These are phyloP conservation scores for Psittacula cyanocephala DNA, from an alignment of 2,113 vertebrate species.

Conservation along the genomic window DNA sequence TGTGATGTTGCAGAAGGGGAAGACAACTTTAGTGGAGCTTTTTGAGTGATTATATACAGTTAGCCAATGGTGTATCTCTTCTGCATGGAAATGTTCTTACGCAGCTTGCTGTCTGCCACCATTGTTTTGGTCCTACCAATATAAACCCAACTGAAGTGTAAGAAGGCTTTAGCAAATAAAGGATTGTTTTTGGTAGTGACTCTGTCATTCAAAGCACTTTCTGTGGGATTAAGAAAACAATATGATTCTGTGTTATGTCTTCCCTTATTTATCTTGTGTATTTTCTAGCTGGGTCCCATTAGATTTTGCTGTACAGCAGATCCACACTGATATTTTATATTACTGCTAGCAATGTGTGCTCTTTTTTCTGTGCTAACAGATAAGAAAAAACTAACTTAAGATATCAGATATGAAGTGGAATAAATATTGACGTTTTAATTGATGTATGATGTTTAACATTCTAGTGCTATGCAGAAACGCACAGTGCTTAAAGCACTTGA, in stretches of 20 bases:
- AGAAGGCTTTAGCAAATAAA: neutral
- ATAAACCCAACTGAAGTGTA: neutral
- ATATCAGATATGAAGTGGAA: neutral
- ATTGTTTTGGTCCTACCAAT: rapidly evolving
- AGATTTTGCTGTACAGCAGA: neutral
- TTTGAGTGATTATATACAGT: neutral
- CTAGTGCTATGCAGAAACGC: neutral
- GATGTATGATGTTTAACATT: neutral
- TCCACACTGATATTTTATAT: neutral
- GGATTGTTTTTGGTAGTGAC: neutral
- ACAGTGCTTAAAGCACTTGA: neutral
- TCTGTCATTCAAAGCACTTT: neutral
- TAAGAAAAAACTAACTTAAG: neutral
- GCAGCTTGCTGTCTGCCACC: neutral
- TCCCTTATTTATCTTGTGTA: neutral
- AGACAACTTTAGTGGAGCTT: neutral
- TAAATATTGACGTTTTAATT: neutral
- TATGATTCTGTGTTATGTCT: neutral
- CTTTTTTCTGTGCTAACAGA: neutral
- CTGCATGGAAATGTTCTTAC: neutral
- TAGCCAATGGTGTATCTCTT: neutral
- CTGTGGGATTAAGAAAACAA: neutral
- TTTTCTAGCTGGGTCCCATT: neutral
- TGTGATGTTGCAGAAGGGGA: neutral
- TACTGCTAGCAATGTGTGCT: neutral